Base-by-base conservation (phyloP, 2,113 vertebrate species). In the Morone chrysops region DNA sequence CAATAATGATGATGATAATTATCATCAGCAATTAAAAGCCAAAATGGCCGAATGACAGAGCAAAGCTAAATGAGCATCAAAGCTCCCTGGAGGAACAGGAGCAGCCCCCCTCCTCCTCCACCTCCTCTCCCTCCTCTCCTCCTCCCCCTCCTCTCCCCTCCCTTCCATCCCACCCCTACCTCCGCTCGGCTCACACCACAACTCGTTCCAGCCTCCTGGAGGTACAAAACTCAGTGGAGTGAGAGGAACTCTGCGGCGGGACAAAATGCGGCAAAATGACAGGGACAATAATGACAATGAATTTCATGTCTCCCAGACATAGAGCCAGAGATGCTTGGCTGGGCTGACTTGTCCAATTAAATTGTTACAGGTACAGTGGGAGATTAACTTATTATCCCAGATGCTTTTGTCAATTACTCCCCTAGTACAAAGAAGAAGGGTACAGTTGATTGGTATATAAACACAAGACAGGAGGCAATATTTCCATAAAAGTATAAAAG, bases 201-300 rank as follows among this genome's bases (percentile, higher is more conserved):
- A 74, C 81, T 86, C 87, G 45, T 70, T 85, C 76, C 81, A 89
- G 94, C 93, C 94, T 98, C 97, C 97, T 97, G 96, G 96, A 98
- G 97, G 97, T 96, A 97, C 85, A 94, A 97, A 96, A 96, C 91
- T 96, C 97, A 99, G 93, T 97, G 97, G 95, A 98, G 96, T 98
- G 97, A 97, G 95, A 97, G 97, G 95, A 97, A 97, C 96, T 97
- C 96, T 96, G 91, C 93, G 94, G 96, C 94, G 88, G 96, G 96
- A 98, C 96, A 97, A 97, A 98, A 97, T 97, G 97, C 97, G 97
- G 96, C 96, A 96, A 97, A 97, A 97, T 98, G 97, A 99, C 97
- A 97, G 97, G 94, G 96, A 98, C 97, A 97, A 96, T 98, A 97
- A 98, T 97, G 98, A 99, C 98, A 97, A 97, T 97, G 97, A 99